A percentile compares a stretch with the other conserved stretches of the same genome.
Evolutionary conservation across 2,888 invertebrate species (phyloP).

Genomic region (Cabera pusaria): DNA sequence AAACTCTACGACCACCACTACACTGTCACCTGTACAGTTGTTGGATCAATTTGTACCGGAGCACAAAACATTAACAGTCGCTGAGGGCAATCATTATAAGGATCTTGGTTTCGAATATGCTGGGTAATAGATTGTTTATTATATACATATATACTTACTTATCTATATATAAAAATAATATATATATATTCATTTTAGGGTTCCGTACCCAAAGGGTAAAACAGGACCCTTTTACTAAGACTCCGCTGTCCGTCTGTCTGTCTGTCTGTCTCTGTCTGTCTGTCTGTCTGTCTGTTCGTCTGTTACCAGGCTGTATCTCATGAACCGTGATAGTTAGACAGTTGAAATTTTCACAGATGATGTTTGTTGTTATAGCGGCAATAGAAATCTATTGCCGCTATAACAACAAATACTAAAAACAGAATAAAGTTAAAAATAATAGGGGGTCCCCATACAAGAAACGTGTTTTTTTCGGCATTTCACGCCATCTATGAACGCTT

Average conservation of each 20-base stretch:
- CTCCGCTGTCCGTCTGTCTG: no score
- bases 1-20: background rate
- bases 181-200: no score
- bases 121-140: no score
- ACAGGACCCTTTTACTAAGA: background rate
- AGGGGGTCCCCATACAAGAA: no score
- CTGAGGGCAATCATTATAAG: conserved; percentile 3
- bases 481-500: no score
- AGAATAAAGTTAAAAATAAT: background rate
- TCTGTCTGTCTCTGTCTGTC: no score
- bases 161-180: no score
- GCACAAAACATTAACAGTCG: background rate
- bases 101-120: conserved; percentile 8
- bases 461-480: no score
- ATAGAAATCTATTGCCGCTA: conserved; percentile 1
- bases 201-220: conserved; percentile 4
- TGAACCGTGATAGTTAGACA: background rate
- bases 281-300: no score
- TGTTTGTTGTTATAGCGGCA: no score
- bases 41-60: conserved; percentile 1
- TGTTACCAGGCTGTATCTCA: background rate
- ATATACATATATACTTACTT: no score
- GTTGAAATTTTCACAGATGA: conserved; percentile 1
- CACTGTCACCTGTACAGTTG: background rate
- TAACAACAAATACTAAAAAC: conserved; percentile 1